Evolutionary conservation across 1,140 invertebrate genomes (phyloP).

Genomic region (Steinernema feltiae): DNA sequence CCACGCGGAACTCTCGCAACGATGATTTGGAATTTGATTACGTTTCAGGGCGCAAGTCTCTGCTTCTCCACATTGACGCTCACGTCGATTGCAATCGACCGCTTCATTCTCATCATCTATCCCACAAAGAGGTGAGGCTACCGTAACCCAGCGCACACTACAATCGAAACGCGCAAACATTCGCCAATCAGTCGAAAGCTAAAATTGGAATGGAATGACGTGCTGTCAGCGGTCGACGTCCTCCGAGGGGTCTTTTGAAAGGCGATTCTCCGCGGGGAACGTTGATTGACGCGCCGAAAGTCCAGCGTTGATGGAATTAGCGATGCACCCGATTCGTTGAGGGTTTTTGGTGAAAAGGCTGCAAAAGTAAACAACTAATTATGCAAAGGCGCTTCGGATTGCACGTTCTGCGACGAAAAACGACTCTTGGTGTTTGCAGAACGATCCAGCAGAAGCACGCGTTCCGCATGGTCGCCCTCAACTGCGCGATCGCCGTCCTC

Average conservation of each 20-base stretch:
- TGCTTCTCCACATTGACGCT: conserved; percentile 77
- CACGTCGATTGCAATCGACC: conserved; percentile 89
- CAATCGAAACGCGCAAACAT: too few relatives aligned
- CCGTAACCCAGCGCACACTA: too few relatives aligned
- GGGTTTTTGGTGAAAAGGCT: too few relatives aligned
- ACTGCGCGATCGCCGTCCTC: conserved; percentile 18
- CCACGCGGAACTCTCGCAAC: too few relatives aligned
- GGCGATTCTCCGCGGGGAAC: background rate
- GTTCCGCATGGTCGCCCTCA: conserved; percentile 32
- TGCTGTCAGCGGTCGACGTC: background rate
- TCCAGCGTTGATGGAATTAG: background rate
- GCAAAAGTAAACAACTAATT: background rate
- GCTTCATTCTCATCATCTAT: conserved; percentile 62
- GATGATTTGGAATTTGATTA: too few relatives aligned
- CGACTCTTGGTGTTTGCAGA: too few relatives aligned
- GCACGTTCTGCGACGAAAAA: too few relatives aligned
- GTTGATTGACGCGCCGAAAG: background rate
- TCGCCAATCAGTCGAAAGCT: background rate
- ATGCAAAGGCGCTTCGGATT: background rate
- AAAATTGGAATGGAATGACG: background rate
- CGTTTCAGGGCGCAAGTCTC: conserved; percentile 31
- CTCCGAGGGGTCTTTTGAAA: background rate
- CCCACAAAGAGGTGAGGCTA: conserved; percentile 37
- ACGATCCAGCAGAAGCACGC: conserved; percentile 33
- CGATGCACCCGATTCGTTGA: too few relatives aligned